Percentiles rank a stretch among this genome's conserved stretches.
Conservation (phyloP, 92 coral and sea anemone species). For the Anthopleura xanthogrammica region DNA sequence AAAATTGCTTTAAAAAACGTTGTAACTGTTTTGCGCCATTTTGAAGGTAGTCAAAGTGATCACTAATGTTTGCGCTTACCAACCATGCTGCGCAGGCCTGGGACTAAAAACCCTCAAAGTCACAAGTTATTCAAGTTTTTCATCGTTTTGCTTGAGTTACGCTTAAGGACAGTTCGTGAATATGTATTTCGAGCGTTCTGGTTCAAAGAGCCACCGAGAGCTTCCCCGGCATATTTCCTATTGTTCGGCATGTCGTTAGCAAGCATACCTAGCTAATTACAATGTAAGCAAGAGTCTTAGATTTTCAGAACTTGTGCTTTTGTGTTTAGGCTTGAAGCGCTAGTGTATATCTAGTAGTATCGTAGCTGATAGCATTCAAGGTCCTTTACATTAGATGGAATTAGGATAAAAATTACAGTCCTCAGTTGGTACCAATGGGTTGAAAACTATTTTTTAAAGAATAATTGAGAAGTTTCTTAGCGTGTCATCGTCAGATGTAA, state of each 20-base stretch:
- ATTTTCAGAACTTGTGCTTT: slow-evolving; percentile 1
- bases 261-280: slow-evolving; percentile 38
- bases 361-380: neutral
- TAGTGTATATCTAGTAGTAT: neutral
- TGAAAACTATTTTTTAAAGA: neutral
- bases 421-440: neutral
- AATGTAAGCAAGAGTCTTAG: slow-evolving; percentile 28
- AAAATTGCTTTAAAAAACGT: neutral
- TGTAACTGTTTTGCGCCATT: neutral
- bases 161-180: slow-evolving; percentile 14
- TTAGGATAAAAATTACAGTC: neutral
- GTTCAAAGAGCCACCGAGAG: slow-evolving; percentile 21
- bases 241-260: slow-evolving; percentile 29
- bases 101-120: neutral
- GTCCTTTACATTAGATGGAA: neutral
- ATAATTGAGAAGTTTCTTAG: neutral
- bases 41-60: neutral
- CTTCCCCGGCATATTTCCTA: slow-evolving; percentile 45
- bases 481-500: neutral
- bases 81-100: neutral
- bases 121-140: slow-evolving; percentile 8
- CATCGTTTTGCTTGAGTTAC: slow-evolving; percentile 18
- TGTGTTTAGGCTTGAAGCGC: slow-evolving; percentile 8
- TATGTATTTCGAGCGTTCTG: slow-evolving; percentile 33
- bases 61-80: neutral